A percentile compares a stretch with the other conserved stretches of the same genome.
Evolutionary conservation across 2,113 vertebrate genomes (phyloP).

Genomic region (Urocynchramus pylzowi): DNA sequence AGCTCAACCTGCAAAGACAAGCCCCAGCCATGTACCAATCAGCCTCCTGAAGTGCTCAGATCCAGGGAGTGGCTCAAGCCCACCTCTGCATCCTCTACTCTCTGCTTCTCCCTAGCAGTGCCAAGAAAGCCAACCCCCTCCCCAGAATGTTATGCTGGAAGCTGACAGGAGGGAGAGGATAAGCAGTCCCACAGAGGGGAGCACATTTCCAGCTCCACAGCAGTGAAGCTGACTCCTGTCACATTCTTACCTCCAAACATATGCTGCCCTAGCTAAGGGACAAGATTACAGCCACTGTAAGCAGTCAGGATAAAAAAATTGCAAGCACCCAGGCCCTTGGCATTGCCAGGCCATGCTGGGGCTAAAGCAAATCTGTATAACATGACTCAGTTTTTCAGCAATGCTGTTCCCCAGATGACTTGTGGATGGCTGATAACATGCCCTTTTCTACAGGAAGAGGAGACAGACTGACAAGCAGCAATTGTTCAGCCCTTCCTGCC

Average conservation of each 20-base stretch:
- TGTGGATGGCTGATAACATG: fast-evolving
- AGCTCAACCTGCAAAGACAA: not conserved
- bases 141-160: not conserved
- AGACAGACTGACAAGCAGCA: not conserved
- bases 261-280: not conserved
- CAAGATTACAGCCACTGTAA: not conserved
- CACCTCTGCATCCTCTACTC: not conserved
- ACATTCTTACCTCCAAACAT: not conserved
- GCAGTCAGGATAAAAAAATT: not conserved
- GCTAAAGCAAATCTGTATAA: not conserved
- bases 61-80: not conserved
- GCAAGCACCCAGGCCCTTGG: not conserved
- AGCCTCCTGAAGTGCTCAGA: not conserved
- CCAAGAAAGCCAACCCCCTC: not conserved
- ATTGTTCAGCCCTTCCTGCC: constrained; percentile 20
- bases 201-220: not conserved
- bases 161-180: not conserved
- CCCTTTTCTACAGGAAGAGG: not conserved
- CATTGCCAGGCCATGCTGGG: fast-evolving
- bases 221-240: not conserved
- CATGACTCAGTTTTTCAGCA: not conserved
- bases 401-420: not conserved
- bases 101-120: not conserved
- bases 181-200: not conserved
- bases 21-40: not conserved